Percentiles rank a stretch among this genome's conserved stretches.
Conservation (phyloP, 1,140 invertebrate species). For the Rhopalosiphum maidis region DNA sequence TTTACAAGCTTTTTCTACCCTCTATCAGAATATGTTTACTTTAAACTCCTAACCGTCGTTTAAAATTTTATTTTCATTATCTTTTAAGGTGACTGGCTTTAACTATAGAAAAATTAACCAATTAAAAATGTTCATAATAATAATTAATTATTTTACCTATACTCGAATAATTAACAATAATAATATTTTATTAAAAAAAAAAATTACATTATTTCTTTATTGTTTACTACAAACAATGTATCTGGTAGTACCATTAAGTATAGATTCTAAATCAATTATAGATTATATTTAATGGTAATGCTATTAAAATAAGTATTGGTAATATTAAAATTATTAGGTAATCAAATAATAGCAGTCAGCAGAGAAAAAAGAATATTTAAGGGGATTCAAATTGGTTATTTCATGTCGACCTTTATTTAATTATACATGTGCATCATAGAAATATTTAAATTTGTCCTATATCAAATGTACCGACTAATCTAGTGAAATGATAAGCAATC, state of each 20-base stretch:
- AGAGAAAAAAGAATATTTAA: background rate
- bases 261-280: no score
- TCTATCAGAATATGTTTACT: slow-evolving; percentile 27
- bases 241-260: background rate
- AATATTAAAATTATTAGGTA: background rate
- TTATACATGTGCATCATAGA: background rate
- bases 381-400: background rate
- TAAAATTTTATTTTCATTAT: slow-evolving; percentile 37
- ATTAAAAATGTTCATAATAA: background rate
- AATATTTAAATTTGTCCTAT: background rate
- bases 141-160: background rate
- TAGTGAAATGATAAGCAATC: background rate
- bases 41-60: no score
- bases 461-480: background rate
- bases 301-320: background rate
- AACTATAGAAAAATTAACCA: background rate
- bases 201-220: background rate
- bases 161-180: background rate
- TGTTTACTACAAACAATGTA: background rate
- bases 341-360: background rate
- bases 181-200: background rate
- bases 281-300: background rate
- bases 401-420: background rate
- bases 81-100: background rate
- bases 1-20: slow-evolving; percentile 36